Evolutionary conservation across 1,140 invertebrate genomes (phyloP).

Genomic region (Brachionus rubens): DNA sequence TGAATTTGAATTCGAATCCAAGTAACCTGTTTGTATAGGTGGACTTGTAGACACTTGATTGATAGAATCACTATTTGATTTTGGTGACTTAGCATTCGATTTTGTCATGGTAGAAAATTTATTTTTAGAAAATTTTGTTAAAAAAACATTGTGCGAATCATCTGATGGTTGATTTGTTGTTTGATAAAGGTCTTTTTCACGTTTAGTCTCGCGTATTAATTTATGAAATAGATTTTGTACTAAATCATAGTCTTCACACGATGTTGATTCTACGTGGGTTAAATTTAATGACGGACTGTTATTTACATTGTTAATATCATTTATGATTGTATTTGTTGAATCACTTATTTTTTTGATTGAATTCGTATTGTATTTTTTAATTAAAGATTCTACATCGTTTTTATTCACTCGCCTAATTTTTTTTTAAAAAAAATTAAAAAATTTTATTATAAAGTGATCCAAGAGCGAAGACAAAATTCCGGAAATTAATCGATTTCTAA

Average conservation of each 20-base stretch:
- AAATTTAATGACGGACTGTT: not conserved
- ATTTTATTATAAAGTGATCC: not conserved
- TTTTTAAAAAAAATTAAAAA: not conserved
- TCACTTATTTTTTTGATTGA: not conserved
- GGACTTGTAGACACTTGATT: not conserved
- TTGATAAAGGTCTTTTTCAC: not conserved
- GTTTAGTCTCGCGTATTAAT: not conserved
- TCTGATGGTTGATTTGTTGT: not conserved
- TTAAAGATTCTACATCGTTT: not conserved
- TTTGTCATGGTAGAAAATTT: not conserved
- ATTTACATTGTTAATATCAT: not conserved
- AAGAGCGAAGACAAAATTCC: no score
- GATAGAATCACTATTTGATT: not conserved
- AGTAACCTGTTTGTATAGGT: not conserved
- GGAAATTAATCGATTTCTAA: no score
- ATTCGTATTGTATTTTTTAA: not conserved
- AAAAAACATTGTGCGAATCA: not conserved
- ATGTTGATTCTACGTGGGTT: not conserved
- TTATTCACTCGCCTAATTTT: not conserved
- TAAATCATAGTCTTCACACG: conserved; percentile 19
- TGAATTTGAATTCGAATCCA: not conserved
- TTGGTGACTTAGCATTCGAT: conserved; percentile 14
- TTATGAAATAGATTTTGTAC: conserved; percentile 29
- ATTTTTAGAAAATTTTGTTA: not conserved
- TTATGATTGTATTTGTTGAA: conserved; percentile 31